Percentiles rank a stretch among this genome's conserved stretches.
These are phyloP conservation scores for Leptinotarsa lineolata DNA, from an alignment of 1,140 invertebrate species.

Conservation along the genomic window DNA sequence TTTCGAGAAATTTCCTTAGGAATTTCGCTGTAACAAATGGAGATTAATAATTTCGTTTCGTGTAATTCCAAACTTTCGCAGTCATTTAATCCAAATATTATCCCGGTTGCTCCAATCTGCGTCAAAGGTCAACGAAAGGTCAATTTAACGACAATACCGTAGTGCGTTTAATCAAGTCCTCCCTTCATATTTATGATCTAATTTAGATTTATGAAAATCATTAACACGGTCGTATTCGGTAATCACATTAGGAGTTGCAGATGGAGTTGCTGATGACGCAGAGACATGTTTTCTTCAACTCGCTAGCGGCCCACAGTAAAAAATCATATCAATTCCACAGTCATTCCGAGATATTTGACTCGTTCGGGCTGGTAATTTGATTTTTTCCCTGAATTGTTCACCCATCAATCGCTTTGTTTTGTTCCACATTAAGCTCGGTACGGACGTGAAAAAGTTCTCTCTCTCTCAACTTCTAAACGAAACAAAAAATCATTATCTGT, in stretches of 20 bases:
- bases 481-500: too few relatives aligned
- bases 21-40: too few relatives aligned
- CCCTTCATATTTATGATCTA: not conserved
- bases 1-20: too few relatives aligned
- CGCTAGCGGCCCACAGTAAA: too few relatives aligned
- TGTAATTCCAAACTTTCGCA: not conserved
- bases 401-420: too few relatives aligned
- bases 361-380: too few relatives aligned
- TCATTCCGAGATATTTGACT: too few relatives aligned
- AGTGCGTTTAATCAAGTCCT: not conserved
- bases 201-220: constrained; percentile 5
- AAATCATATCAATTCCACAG: too few relatives aligned
- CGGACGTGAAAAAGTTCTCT: too few relatives aligned
- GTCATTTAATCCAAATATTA: not conserved
- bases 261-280: not conserved
- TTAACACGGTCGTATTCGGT: not conserved
- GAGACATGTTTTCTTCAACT: not conserved
- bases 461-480: too few relatives aligned
- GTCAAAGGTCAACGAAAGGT: not conserved
- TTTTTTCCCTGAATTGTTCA: too few relatives aligned
- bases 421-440: too few relatives aligned
- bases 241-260: not conserved
- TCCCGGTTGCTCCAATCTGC: not conserved
- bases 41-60: not conserved
- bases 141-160: not conserved